Conservation (phyloP, 1,140 invertebrate species). For the Drosophila parabipectinata region DNA sequence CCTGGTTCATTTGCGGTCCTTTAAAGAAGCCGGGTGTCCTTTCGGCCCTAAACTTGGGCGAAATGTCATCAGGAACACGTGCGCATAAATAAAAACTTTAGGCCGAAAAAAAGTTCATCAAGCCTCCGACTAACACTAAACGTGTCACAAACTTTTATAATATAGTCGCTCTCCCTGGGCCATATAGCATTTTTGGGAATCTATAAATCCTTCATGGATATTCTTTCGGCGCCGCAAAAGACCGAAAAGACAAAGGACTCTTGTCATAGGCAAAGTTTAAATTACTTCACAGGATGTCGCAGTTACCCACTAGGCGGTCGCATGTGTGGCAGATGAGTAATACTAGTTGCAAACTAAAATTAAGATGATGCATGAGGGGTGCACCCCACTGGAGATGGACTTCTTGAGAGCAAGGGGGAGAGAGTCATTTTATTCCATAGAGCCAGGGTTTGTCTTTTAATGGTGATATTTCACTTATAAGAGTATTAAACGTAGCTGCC, state of each 20-base stretch:
- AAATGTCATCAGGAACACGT: slow-evolving; percentile 69
- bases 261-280: slow-evolving; percentile 69
- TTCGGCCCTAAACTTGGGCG: not conserved
- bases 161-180: slow-evolving; percentile 62
- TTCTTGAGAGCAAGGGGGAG: not conserved
- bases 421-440: not conserved
- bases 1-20: slow-evolving; percentile 73
- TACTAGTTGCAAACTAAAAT: slow-evolving; percentile 58
- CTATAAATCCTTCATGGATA: slow-evolving; percentile 59
- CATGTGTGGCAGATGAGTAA: slow-evolving; percentile 66
- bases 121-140: slow-evolving; percentile 58
- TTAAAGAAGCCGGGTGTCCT: slow-evolving; percentile 18
- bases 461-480: not conserved
- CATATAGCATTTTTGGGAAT: slow-evolving; percentile 47
- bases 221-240: slow-evolving; percentile 20
- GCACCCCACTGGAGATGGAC: slow-evolving; percentile 9
- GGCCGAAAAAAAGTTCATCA: slow-evolving; percentile 71
- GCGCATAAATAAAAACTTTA: slow-evolving; percentile 59
- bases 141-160: slow-evolving; percentile 79
- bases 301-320: slow-evolving; percentile 22
- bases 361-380: slow-evolving; percentile 53
- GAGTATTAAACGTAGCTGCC: not conserved
- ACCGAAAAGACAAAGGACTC: slow-evolving; percentile 28
- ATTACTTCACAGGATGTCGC: slow-evolving; percentile 75
- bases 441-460: not conserved